These are phyloP conservation scores for Drosophila jambulina DNA, from an alignment of 1,140 invertebrate species.

Conservation along the genomic window DNA sequence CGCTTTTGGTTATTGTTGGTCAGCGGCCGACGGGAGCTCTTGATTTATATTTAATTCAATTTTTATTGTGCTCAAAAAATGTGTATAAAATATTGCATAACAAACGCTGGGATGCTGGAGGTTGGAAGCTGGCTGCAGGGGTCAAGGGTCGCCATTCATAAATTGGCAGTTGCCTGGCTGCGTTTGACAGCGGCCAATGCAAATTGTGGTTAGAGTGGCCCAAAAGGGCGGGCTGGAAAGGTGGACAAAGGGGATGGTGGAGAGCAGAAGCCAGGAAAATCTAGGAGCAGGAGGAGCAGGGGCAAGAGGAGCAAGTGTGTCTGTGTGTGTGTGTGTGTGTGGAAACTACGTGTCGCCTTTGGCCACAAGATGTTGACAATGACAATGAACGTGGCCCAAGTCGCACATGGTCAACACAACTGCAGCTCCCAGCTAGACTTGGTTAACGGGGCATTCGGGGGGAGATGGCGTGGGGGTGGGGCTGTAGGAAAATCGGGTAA, in stretches of 20 bases:
- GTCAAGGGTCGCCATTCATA: constrained; percentile 67
- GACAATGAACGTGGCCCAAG: constrained; percentile 73
- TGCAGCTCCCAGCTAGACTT: constrained; percentile 15
- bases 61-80: constrained; percentile 81
- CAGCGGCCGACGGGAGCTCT: constrained; percentile 10
- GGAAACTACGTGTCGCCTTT: constrained; percentile 54
- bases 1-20: constrained; percentile 51
- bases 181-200: constrained; percentile 76
- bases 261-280: neutral
- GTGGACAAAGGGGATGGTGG: neutral
- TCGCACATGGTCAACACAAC: constrained; percentile 61
- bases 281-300: neutral
- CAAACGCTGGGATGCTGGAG: constrained; percentile 35
- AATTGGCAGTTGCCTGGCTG: constrained; percentile 73
- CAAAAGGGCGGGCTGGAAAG: neutral
- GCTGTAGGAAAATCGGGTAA: constrained; percentile 18
- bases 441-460: neutral
- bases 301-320: neutral
- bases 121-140: constrained; percentile 14
- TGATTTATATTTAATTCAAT: constrained; percentile 84
- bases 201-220: constrained; percentile 65
- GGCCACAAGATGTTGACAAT: constrained; percentile 80
- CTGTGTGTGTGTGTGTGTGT: neutral
- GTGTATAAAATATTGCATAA: constrained; percentile 72
- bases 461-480: neutral